phyloP scores from a whole-genome alignment of 2,888 invertebrate species.

The Catocala nupta region DNA sequence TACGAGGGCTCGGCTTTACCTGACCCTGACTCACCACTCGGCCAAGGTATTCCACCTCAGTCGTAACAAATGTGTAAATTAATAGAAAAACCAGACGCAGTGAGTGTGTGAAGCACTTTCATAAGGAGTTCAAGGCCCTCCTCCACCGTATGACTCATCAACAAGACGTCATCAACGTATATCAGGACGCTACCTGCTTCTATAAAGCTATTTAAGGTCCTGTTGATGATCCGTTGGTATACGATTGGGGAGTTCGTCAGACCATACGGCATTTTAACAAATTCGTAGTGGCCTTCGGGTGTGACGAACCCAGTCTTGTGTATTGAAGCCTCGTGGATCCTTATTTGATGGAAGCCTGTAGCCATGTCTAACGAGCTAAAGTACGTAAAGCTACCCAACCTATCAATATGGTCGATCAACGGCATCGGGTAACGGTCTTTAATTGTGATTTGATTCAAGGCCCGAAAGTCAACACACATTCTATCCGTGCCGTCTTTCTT shows the following conservation, averaged over 20 bases:
- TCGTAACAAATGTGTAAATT: too few relatives aligned
- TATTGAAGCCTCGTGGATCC: neutral
- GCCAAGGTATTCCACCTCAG: too few relatives aligned
- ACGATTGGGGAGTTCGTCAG: too few relatives aligned
- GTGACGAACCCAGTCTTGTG: neutral
- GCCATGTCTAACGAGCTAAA: constrained; percentile 44
- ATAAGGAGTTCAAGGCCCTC: neutral
- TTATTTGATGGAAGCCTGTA: neutral
- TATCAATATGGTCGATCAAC: constrained; percentile 39
- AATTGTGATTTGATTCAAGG: constrained; percentile 10
- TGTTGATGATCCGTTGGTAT: too few relatives aligned
- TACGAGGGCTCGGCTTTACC: constrained; percentile 5
- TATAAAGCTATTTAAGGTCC: too few relatives aligned
- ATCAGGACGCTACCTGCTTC: neutral
- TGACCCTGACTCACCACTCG: too few relatives aligned
- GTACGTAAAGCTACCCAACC: constrained; percentile 31
- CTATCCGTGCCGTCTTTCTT: constrained; percentile 11
- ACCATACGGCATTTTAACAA: too few relatives aligned
- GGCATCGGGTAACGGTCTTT: constrained; percentile 33
- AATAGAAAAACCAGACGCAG: constrained; percentile 9
- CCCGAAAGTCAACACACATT: constrained; percentile 15
- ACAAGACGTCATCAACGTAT: constrained; percentile 4
- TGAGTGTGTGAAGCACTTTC: constrained; percentile 2
- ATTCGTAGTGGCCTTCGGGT: neutral
- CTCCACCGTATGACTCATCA: neutral